Evolutionary conservation across 2,113 vertebrate species (phyloP).

Genomic region (Conger conger): DNA sequence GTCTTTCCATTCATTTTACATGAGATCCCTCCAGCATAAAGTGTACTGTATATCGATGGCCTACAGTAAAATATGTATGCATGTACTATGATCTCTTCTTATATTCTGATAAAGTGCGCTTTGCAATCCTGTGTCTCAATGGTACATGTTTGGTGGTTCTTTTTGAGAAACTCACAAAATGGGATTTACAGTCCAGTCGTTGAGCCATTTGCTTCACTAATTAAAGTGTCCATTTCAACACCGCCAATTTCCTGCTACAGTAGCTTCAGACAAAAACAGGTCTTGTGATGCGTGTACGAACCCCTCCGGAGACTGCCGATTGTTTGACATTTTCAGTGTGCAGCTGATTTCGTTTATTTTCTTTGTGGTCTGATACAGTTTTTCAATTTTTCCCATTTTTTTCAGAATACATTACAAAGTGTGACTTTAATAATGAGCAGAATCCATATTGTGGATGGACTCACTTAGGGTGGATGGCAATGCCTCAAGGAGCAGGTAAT

Average conservation of each 20-base stretch:
- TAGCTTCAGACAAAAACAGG: conserved; percentile 22
- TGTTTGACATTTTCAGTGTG: neutral
- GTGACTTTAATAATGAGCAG: conserved; percentile 68
- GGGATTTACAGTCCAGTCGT: conserved; percentile 17
- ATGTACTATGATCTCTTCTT: neutral
- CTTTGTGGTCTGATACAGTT: neutral
- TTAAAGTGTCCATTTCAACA: conserved; percentile 20
- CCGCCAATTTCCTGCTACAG: conserved; percentile 36
- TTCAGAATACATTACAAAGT: conserved; percentile 74
- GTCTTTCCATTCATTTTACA: neutral
- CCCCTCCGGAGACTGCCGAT: neutral
- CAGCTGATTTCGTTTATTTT: neutral
- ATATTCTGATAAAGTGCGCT: neutral
- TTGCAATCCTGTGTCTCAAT: neutral
- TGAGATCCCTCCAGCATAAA: neutral
- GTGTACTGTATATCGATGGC: too few species aligned
- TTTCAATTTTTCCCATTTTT: conserved; percentile 14
- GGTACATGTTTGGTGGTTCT: neutral
- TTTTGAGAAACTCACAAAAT: neutral
- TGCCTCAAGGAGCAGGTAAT: conserved; percentile 62
- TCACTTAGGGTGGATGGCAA: conserved; percentile 58
- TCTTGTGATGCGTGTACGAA: conserved; percentile 5
- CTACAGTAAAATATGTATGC: neutral
- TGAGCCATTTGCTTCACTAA: conserved; percentile 13
- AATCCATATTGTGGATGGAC: conserved; percentile 75